These are phyloP conservation scores for Urechis unicinctus DNA, from an alignment of 2,888 invertebrate species.

Conservation along the genomic window DNA sequence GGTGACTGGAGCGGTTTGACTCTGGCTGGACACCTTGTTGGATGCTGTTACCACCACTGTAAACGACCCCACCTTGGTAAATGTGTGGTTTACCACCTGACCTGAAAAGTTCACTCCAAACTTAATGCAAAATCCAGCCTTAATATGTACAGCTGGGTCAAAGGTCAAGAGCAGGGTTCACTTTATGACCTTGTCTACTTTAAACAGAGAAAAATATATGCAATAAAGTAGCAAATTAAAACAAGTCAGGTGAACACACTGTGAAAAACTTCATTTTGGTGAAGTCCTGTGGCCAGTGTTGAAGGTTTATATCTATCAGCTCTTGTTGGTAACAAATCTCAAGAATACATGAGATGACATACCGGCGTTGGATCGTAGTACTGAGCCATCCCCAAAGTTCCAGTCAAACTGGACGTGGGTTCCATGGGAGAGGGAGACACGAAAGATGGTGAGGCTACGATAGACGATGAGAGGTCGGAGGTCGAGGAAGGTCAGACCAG, in stretches of 20 bases:
- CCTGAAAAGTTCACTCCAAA: no score
- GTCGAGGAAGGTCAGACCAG: neutral
- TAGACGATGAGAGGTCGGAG: neutral
- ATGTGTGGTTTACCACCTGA: slow-evolving; percentile 23
- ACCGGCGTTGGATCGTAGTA: neutral
- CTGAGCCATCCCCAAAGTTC: slow-evolving; percentile 37
- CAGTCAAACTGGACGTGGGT: slow-evolving; percentile 42
- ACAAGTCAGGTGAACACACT: neutral
- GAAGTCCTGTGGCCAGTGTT: no score
- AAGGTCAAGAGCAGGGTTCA: no score
- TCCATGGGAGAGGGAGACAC: slow-evolving; percentile 26
- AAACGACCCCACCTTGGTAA: slow-evolving; percentile 25
- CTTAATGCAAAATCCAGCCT: no score
- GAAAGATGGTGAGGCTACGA: neutral
- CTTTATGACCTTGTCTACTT: no score
- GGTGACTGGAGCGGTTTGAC: slow-evolving; percentile 21
- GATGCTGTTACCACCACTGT: slow-evolving; percentile 33
- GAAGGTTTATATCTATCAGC: no score
- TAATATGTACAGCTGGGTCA: no score
- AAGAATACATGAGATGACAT: neutral
- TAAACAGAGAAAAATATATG: no score
- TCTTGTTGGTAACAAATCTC: neutral
- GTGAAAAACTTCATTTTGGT: no score
- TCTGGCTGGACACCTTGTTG: slow-evolving; percentile 29
- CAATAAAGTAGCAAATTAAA: neutral